Base-by-base conservation (phyloP, 2,888 invertebrate species). In the Linnaemya tessellans region DNA sequence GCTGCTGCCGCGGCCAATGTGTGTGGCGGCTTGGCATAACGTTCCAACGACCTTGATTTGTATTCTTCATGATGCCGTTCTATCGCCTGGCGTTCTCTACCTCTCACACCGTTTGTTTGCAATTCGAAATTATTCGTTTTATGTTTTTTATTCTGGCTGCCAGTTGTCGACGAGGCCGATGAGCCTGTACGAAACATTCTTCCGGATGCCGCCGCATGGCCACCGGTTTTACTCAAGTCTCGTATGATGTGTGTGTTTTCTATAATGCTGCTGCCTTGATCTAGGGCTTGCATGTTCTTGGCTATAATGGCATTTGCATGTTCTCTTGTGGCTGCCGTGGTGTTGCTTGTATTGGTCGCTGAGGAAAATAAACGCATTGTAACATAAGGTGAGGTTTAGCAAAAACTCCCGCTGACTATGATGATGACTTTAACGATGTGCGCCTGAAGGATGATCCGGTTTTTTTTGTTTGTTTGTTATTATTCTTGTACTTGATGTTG, bases 11-110 rank as follows among this genome's bases (percentile, higher is more conserved):
- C 83, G 38, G 86, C 79, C 60, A 87, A 60, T 3, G 88, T 89
- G 8, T 89, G 89, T 56, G 89, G 87, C n/a, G 90, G 90, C 54
- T 91, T 90, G 7, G 88, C 87, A 84, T 91, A 91, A 41, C 91
- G 91, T 87, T 91, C 91, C 87, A 91, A 88, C 84, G 91, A 91
- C 90, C 91, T 91, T 90, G 91, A 91, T 89, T 91, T 91, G 38
- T 62, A 84, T 38, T 68, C 80, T n/a, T 77, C 80, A 65, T 46
- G 64, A 67, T 84, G 83, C 54, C 41, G 80, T 60, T 80, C 73
- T 15, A 62, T 20, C 9, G 74, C 56, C n/a, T 78, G 83, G 7
- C 77, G 67, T 67, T 81, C 62, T 22, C 60, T 54, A n/a, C 60
- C 62, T 7, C 81, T 43, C 1, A 38, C 18, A 46, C 20, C 41